Conservation (phyloP, 2,797 vertebrate genomes). For the Gobionotothen gibberifrons region DNA sequence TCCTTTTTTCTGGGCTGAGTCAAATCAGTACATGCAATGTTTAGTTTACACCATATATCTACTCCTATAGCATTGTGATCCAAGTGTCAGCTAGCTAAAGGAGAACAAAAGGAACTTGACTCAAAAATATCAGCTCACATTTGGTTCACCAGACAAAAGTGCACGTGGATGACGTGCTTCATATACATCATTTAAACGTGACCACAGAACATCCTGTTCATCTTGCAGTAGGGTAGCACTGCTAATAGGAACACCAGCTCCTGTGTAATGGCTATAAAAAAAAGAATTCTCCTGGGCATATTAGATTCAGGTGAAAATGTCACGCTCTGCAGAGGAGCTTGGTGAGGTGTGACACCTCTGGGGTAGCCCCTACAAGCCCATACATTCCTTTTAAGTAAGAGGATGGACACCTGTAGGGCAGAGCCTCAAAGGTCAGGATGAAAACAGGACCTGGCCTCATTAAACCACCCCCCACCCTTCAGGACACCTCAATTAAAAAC, state of each 20-base stretch:
- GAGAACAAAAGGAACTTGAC: not conserved
- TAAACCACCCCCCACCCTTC: slow-evolving; percentile 75
- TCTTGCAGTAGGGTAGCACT: not conserved
- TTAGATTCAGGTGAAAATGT: slow-evolving; percentile 65
- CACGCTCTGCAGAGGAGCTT: slow-evolving; percentile 48
- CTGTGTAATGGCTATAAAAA: slow-evolving; percentile 3
- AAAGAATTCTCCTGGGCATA: not conserved
- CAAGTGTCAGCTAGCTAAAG: not conserved
- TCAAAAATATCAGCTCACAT: not conserved
- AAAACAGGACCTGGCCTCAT: slow-evolving; percentile 78
- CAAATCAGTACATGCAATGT: not conserved
- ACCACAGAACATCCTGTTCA: slow-evolving; percentile 18
- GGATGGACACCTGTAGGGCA: slow-evolving; percentile 79
- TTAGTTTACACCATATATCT: not conserved
- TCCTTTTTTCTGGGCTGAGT: not conserved
- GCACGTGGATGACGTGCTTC: not conserved
- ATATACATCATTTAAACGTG: slow-evolving; percentile 5
- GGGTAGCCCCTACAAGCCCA: slow-evolving; percentile 56
- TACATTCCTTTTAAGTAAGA: slow-evolving; percentile 76
- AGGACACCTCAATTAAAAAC: slow-evolving; percentile 80
- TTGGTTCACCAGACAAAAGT: not conserved
- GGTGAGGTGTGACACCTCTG: slow-evolving; percentile 53
- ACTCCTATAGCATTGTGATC: not conserved
- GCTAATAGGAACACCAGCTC: slow-evolving; percentile 5
- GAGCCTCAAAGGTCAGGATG: slow-evolving; percentile 79